These are phyloP conservation scores for Brachyalestes nurse DNA, from an alignment of 2,797 vertebrate genomes.

Conservation along the genomic window DNA sequence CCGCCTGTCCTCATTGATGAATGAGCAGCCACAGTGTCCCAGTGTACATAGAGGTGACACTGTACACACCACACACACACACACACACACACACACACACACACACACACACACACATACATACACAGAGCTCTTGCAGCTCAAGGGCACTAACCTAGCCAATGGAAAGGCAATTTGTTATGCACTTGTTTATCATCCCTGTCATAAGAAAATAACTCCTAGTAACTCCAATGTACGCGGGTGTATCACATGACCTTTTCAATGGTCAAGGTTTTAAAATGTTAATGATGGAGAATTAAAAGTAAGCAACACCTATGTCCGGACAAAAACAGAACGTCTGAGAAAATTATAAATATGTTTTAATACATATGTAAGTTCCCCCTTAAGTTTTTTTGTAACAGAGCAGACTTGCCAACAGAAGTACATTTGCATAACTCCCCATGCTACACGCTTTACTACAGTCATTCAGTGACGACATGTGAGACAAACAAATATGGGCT, in stretches of 20 bases:
- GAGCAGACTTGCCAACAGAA: no score
- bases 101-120: slow-evolving; percentile 14
- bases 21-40: slow-evolving; percentile 71
- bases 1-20: slow-evolving; percentile 76
- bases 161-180: slow-evolving; percentile 30
- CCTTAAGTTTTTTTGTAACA: no score
- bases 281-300: no score
- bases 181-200: slow-evolving; percentile 12
- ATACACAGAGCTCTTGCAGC: slow-evolving; percentile 28
- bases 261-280: no score
- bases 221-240: background rate
- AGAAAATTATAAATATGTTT: no score
- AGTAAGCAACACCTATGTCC: no score
- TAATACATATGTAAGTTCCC: no score
- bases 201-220: background rate
- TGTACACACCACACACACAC: slow-evolving; percentile 43
- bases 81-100: slow-evolving; percentile 30
- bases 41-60: slow-evolving; percentile 62
- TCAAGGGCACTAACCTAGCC: slow-evolving; percentile 53
- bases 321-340: no score
- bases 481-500: background rate
- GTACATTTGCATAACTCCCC: no score
- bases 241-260: no score
- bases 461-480: no score
- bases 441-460: no score